phyloP scores from a whole-genome alignment of 2,888 invertebrate species.

The Rhamphomyia laevipes region DNA sequence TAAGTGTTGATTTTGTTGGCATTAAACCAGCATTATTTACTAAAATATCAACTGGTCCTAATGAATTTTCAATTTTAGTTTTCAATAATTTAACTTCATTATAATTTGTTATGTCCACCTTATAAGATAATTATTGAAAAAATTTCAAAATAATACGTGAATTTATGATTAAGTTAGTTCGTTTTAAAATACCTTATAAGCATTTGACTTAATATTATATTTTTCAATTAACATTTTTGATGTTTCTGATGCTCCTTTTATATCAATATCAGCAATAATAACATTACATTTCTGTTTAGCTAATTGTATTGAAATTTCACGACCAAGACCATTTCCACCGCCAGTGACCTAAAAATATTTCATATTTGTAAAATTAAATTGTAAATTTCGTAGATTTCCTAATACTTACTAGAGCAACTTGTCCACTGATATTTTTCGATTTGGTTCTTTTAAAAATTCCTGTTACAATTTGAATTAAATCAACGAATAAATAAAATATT shows the following conservation, averaged over 20 bases:
- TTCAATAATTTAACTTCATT: constrained; percentile 31
- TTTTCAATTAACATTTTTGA: constrained; percentile 30
- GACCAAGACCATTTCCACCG: constrained; percentile 39
- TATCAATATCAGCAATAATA: constrained; percentile 36
- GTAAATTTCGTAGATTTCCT: too few species aligned
- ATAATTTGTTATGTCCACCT: constrained; percentile 35
- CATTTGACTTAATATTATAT: constrained; percentile 29
- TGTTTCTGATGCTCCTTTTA: constrained; percentile 32
- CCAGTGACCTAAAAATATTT: constrained; percentile 35
- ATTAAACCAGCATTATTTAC: constrained; percentile 40
- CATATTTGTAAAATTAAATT: too few species aligned
- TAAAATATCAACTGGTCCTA: constrained; percentile 38
- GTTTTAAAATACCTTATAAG: constrained; percentile 26
- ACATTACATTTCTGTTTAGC: constrained; percentile 36
- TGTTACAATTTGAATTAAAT: too few species aligned
- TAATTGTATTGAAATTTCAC: constrained; percentile 36
- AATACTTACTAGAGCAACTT: not conserved
- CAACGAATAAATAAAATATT: too few species aligned
- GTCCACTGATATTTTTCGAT: not conserved
- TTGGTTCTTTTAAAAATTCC: not conserved
- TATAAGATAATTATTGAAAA: constrained; percentile 11
- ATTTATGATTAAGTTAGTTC: too few species aligned
- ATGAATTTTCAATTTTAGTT: constrained; percentile 30
- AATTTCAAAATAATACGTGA: too few species aligned
- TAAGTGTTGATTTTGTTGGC: constrained; percentile 22